phyloP scores from a whole-genome alignment of 1,140 invertebrate genomes.

The Halesus radiatus region DNA sequence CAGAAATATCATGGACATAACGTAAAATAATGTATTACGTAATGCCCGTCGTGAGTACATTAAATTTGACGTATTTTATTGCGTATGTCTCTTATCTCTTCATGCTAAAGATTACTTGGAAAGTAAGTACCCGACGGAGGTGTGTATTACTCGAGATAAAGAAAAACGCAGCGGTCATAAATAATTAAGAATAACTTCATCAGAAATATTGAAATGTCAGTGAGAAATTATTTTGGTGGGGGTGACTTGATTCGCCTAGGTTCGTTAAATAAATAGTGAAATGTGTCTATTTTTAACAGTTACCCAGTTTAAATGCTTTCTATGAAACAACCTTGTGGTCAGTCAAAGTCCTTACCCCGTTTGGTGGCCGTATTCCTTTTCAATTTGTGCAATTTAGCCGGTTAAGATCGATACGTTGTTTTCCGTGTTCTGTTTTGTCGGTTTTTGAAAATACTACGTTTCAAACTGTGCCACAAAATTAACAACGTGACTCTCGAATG shows the following conservation, averaged over 20 bases:
- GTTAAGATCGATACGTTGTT: conserved; percentile 1
- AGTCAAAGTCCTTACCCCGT: not conserved
- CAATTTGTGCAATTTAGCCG: not conserved
- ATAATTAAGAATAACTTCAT: not conserved
- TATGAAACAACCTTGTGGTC: conserved; percentile 14
- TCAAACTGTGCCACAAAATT: too few species aligned
- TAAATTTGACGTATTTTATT: too few species aligned
- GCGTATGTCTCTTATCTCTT: too few species aligned
- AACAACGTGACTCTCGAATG: too few species aligned
- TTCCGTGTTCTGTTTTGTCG: too few species aligned
- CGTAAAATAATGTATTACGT: too few species aligned
- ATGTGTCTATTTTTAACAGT: conserved; percentile 34
- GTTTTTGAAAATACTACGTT: too few species aligned
- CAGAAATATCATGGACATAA: too few species aligned
- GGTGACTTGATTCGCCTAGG: not conserved
- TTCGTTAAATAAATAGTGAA: conserved; percentile 22
- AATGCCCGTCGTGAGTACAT: too few species aligned
- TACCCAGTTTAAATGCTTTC: conserved; percentile 3
- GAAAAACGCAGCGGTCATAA: not conserved
- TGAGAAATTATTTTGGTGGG: conserved; percentile 29
- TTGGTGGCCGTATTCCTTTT: not conserved
- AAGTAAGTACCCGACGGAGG: not conserved
- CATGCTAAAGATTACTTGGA: not conserved
- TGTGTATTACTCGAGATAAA: too few species aligned
- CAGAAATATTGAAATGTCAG: conserved; percentile 16